phyloP scores from a whole-genome alignment of 2,113 vertebrate genomes.

The Lota lota region DNA sequence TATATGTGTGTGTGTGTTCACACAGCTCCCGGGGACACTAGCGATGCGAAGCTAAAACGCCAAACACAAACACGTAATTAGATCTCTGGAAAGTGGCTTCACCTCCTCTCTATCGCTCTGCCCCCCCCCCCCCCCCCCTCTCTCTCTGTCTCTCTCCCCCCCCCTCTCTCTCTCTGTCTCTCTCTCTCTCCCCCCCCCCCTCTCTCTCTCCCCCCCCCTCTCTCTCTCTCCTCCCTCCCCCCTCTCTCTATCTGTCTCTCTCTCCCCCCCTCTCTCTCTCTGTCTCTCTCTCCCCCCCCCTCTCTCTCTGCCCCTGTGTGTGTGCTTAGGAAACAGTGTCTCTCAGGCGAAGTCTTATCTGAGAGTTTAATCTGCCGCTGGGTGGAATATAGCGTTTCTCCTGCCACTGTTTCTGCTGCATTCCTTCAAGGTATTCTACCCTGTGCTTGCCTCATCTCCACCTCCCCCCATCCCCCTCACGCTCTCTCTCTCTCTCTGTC shows the following conservation, averaged over 20 bases:
- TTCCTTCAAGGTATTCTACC: constrained; percentile 74
- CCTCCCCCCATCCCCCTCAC: background rate
- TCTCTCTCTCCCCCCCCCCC: constrained; percentile 11
- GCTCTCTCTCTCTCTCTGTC: constrained; percentile 16
- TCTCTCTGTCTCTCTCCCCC: constrained; percentile 26
- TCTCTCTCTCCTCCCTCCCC: constrained; percentile 10
- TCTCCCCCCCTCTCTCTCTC: constrained; percentile 16
- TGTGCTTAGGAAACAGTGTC: background rate
- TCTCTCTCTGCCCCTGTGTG: constrained; percentile 14
- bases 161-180: constrained; percentile 8
- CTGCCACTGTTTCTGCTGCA: constrained; percentile 65
- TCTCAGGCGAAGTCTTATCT: constrained; percentile 66
- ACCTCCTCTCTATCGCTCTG: constrained; percentile 13
- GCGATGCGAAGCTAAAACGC: constrained; percentile 14
- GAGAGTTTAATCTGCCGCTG: constrained; percentile 65
- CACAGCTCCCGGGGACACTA: constrained; percentile 3
- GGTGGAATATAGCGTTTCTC: constrained; percentile 63
- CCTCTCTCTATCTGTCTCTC: constrained; percentile 22
- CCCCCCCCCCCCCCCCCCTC: constrained; percentile 15
- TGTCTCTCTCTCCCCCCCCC: constrained; percentile 7
- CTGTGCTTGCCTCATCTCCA: constrained; percentile 6
- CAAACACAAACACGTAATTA: constrained; percentile 58
- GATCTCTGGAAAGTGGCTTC: constrained; percentile 37
- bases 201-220: constrained; percentile 22
- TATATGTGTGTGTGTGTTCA: background rate